Percentiles rank a stretch among this genome's conserved stretches.
phyloP scores from a whole-genome alignment of 2,113 vertebrate species.

The Myanophis thanlyinensis region DNA sequence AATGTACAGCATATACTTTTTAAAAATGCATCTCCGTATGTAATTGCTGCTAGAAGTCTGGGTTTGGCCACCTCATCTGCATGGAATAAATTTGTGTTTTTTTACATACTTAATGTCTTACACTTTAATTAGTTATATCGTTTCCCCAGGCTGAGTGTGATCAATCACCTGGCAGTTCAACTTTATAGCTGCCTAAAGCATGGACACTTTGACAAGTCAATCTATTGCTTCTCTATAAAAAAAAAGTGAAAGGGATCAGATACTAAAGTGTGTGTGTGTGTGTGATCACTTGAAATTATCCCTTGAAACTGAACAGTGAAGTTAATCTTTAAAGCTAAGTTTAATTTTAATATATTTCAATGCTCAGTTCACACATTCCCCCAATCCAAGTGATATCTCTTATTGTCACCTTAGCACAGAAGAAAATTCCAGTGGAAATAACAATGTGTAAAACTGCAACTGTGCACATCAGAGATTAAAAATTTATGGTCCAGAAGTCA shows the following conservation, averaged over 20 bases:
- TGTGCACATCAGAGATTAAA: background rate
- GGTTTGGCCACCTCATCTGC: background rate
- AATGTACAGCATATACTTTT: constrained; percentile 11
- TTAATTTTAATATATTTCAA: background rate
- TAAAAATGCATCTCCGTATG: constrained; percentile 15
- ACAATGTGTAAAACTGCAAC: background rate
- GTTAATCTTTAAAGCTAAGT: background rate
- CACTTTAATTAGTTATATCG: constrained; percentile 59
- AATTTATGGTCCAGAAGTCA: background rate
- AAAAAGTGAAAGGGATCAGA: constrained; percentile 22
- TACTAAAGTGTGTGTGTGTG: background rate
- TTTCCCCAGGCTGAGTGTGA: constrained; percentile 43
- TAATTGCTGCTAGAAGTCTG: constrained; percentile 9
- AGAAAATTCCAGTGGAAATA: background rate
- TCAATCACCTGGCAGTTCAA: constrained; percentile 42
- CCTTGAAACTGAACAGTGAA: background rate
- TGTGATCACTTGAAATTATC: background rate
- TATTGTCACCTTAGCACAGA: background rate
- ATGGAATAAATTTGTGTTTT: constrained; percentile 53
- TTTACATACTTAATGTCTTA: constrained; percentile 46
- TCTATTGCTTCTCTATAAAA: constrained; percentile 16
- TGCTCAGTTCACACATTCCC: background rate
- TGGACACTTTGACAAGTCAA: background rate
- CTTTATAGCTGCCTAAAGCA: constrained; percentile 45
- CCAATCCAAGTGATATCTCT: constrained; percentile 1